Evolutionary conservation across 2,797 vertebrate genomes (phyloP).

Genomic region (Danio choprae): DNA sequence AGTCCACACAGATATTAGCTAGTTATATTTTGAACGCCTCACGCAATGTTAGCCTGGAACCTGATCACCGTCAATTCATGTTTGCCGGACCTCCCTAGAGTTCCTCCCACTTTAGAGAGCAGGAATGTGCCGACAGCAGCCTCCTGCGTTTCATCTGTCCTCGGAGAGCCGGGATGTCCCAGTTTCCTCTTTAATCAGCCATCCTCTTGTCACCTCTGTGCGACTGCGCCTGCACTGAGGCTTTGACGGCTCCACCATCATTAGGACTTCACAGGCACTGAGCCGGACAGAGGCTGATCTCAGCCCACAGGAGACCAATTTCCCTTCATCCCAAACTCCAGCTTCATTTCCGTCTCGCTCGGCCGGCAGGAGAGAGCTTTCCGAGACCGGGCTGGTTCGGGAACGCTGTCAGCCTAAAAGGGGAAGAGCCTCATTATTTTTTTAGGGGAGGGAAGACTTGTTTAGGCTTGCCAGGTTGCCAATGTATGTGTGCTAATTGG

Average conservation of each 20-base stretch:
- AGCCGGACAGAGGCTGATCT: conserved; percentile 42
- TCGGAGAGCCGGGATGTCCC: conserved; percentile 60
- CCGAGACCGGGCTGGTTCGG: conserved; percentile 22
- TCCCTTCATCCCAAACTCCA: conserved; percentile 58
- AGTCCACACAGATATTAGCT: background rate
- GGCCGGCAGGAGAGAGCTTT: conserved; percentile 55
- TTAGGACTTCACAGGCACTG: conserved; percentile 57
- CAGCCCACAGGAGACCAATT: conserved; percentile 78
- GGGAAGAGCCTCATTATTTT: conserved; percentile 62
- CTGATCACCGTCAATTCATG: conserved; percentile 10
- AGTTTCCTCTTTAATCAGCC: conserved; percentile 64
- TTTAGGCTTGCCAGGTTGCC: conserved; percentile 56
- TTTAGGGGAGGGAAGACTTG: conserved; percentile 44
- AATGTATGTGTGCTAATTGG: conserved; percentile 56
- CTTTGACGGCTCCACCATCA: conserved; percentile 51
- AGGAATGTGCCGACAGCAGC: conserved; percentile 33
- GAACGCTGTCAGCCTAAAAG: conserved; percentile 52
- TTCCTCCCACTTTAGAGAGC: conserved; percentile 20
- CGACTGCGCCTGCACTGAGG: conserved; percentile 28
- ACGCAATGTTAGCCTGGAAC: conserved; percentile 9
- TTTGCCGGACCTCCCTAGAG: conserved; percentile 22
- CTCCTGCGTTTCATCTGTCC: conserved; percentile 32
- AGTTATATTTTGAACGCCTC: conserved; percentile 5
- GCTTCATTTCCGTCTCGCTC: conserved; percentile 68
- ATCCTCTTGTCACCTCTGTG: conserved; percentile 59